phyloP scores from a whole-genome alignment of 2,113 vertebrate species.

The Pygoscelis adeliae region DNA sequence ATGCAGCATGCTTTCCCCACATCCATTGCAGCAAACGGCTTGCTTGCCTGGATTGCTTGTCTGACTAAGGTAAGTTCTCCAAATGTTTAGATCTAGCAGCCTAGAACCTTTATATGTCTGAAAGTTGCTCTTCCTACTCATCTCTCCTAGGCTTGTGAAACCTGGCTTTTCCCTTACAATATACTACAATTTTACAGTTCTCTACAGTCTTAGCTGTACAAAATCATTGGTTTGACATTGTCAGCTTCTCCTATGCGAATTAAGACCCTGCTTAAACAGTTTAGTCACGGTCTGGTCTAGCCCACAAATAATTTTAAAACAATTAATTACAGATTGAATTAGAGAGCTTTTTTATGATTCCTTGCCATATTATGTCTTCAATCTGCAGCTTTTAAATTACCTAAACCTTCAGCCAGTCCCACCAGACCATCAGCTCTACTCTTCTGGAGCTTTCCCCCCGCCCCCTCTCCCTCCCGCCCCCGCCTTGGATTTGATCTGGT shows the following conservation, averaged over 20 bases:
- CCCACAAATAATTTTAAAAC: not conserved
- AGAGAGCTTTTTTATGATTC: not conserved
- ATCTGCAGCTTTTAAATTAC: not conserved
- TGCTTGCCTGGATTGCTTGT: not conserved
- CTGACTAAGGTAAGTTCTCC: not conserved
- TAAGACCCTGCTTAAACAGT: not conserved
- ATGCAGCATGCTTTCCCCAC: not conserved
- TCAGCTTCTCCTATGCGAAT: not conserved
- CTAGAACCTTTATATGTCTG: not conserved
- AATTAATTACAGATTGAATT: not conserved
- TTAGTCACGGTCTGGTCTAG: not conserved
- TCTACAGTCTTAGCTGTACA: not conserved
- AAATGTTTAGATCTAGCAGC: not conserved
- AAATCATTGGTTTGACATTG: not conserved
- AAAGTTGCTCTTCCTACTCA: not conserved
- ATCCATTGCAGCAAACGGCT: not conserved
- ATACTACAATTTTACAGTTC: not conserved
- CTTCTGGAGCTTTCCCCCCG: not conserved
- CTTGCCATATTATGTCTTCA: not conserved
- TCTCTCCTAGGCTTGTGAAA: not conserved
- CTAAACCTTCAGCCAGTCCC: not conserved
- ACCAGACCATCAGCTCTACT: not conserved
- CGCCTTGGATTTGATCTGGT: not conserved
- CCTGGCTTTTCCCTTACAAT: not conserved
- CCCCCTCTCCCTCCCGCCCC: not conserved